Percentiles rank a stretch among this genome's conserved stretches.
Conservation (phyloP, 2,888 invertebrate genomes). For the Cheilosia grossa region DNA sequence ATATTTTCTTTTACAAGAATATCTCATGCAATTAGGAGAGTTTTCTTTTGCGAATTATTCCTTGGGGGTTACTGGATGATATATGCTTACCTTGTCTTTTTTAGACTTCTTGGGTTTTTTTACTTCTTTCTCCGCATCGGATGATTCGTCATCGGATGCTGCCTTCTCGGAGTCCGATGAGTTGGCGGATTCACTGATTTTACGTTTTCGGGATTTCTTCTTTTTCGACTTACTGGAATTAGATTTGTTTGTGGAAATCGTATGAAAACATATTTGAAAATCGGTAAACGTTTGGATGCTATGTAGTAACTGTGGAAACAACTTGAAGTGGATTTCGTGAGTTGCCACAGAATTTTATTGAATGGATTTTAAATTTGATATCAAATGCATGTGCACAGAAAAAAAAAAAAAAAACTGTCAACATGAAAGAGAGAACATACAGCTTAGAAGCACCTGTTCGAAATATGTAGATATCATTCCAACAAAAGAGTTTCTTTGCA, state of each 20-base stretch:
- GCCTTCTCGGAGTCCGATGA: constrained; percentile 83
- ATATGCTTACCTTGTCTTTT: constrained; percentile 81
- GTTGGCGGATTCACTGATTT: constrained; percentile 83
- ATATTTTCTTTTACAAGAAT: constrained; percentile 76
- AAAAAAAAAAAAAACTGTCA: too few species aligned
- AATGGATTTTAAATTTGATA: too few species aligned
- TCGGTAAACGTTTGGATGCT: not conserved
- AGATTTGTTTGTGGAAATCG: constrained; percentile 5
- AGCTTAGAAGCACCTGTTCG: too few species aligned
- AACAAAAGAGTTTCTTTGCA: too few species aligned
- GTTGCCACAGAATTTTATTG: too few species aligned
- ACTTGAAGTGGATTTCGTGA: constrained; percentile 41
- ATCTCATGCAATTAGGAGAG: constrained; percentile 68
- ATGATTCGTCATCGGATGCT: constrained; percentile 82
- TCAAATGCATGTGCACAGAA: too few species aligned
- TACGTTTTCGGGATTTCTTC: constrained; percentile 84
- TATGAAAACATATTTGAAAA: constrained; percentile 1
- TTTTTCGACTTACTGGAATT: constrained; percentile 81
- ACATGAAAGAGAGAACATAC: too few species aligned
- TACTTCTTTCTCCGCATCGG: constrained; percentile 82
- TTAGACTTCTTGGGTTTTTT: constrained; percentile 81
- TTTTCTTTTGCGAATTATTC: constrained; percentile 57
- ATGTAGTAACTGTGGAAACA: constrained; percentile 1
- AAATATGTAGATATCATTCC: too few species aligned
- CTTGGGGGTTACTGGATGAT: constrained; percentile 6